phyloP scores from a whole-genome alignment of 2,113 vertebrate genomes.

The Mesocricetus auratus region DNA sequence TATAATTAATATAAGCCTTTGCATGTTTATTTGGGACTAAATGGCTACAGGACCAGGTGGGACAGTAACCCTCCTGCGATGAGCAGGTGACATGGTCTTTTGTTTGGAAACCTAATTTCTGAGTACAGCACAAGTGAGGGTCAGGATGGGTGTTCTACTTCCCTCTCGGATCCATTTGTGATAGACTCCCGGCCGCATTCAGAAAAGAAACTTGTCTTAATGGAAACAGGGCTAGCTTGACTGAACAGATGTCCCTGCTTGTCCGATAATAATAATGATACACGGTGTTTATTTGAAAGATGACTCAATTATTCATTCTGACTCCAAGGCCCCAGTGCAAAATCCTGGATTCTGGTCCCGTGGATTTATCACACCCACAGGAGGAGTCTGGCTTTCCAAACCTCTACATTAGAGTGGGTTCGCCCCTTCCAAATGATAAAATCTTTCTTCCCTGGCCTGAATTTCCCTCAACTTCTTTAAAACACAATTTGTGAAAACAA shows the following conservation, averaged over 20 bases:
- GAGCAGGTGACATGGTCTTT: neutral
- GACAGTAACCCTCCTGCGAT: neutral
- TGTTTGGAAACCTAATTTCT: slow-evolving; percentile 27
- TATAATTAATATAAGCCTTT: no score
- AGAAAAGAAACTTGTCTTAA: slow-evolving; percentile 21
- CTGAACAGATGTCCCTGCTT: slow-evolving; percentile 74
- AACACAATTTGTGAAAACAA: slow-evolving; percentile 77
- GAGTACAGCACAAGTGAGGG: neutral
- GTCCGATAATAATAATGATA: slow-evolving; percentile 76
- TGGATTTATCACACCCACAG: slow-evolving; percentile 78
- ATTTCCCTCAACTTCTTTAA: slow-evolving; percentile 71
- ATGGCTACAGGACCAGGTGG: no score
- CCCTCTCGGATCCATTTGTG: neutral
- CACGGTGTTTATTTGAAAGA: slow-evolving; percentile 79
- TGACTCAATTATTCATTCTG: slow-evolving; percentile 76
- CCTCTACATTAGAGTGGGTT: slow-evolving; percentile 66
- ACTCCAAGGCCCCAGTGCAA: slow-evolving; percentile 76
- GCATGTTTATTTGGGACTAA: no score
- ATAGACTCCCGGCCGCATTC: neutral
- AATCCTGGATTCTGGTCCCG: slow-evolving; percentile 69
- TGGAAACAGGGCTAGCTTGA: slow-evolving; percentile 73
- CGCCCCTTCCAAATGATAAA: slow-evolving; percentile 81
- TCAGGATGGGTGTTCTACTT: neutral
- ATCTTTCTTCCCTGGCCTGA: slow-evolving; percentile 72
- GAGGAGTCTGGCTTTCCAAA: slow-evolving; percentile 70